Evolutionary conservation across 2,113 vertebrate genomes (phyloP).

Genomic region (Mormyrus lacerda): DNA sequence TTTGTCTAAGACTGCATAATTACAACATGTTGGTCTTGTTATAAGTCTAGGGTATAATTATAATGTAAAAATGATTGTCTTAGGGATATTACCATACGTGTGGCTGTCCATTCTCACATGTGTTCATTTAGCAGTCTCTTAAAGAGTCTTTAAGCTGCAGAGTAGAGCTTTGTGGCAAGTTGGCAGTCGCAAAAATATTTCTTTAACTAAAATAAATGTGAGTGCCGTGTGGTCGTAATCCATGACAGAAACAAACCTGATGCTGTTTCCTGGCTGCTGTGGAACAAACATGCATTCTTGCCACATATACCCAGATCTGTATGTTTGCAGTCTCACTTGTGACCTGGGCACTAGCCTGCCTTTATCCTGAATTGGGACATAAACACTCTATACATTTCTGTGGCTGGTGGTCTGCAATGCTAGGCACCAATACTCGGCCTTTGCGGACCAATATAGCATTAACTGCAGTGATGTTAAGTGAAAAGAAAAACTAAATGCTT

Average conservation of each 20-base stretch:
- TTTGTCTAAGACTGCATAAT: neutral
- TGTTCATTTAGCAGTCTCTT: neutral
- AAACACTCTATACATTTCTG: neutral
- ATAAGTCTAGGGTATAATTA: neutral
- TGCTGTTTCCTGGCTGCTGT: neutral
- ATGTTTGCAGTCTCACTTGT: neutral
- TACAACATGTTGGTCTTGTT: neutral
- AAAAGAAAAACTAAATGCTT: neutral
- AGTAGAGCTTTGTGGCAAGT: neutral
- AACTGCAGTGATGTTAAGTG: neutral
- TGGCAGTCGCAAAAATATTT: neutral
- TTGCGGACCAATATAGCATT: neutral
- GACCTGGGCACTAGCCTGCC: neutral
- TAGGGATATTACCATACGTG: neutral
- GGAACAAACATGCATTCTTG: neutral
- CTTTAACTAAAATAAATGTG: neutral
- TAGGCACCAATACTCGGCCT: neutral
- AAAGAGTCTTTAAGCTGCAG: neutral
- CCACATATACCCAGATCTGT: neutral
- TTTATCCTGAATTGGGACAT: neutral
- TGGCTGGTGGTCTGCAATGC: neutral
- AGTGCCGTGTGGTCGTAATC: neutral
- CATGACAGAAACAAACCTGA: neutral
- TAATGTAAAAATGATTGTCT: neutral
- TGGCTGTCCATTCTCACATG: neutral